Base-by-base conservation (phyloP, 2,797 vertebrate species). In the Otolemur crassicaudatus region DNA sequence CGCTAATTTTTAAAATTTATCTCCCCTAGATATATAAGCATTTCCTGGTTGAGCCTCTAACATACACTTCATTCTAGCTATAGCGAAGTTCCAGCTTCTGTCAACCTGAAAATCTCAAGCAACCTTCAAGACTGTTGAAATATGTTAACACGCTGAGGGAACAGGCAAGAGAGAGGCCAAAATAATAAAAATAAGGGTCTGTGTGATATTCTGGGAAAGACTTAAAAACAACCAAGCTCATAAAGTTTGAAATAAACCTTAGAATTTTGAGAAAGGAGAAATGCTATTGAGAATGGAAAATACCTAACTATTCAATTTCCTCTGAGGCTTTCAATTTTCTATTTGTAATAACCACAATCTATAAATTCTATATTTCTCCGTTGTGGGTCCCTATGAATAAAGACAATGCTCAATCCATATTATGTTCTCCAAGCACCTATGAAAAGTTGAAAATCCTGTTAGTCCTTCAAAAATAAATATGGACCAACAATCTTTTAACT, bases 261-360 rank as follows among this genome's bases (percentile, higher is more conserved):
- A 85, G 27, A 94, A 76, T 63, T 69, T 77, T 90, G 70, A 90
- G 43, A 81, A 87, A 58, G 34, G 67, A 58, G 37, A 60, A 92
- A 92, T n/a, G 3, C 43, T 76, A 56, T 61, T 89, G 40, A 85
- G 49, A 87, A 88, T 56, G 49, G 29, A 91, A 58, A 91, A 49
- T 81, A 46, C n/a, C 31, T 94, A 76, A 16, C 34, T 43, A 70
- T 43, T 93, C 6, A 11, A 72, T 61, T 94, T 69, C 60, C 79
- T 88, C 37, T 34, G 43, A 80, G 81, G 58, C 17, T 84, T 95
- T 91, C 29, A 27, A 65, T 69, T 85, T 85, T 22, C 46, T 10
- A 12, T 14, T 34, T 70, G 7, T 69, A 76, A 89, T 89, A 49
- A 87, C 73, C 76, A 46, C 5, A 70, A 72, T 72, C 49, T 85